phyloP scores from a whole-genome alignment of 2,113 vertebrate genomes.

The Platanista minor region DNA sequence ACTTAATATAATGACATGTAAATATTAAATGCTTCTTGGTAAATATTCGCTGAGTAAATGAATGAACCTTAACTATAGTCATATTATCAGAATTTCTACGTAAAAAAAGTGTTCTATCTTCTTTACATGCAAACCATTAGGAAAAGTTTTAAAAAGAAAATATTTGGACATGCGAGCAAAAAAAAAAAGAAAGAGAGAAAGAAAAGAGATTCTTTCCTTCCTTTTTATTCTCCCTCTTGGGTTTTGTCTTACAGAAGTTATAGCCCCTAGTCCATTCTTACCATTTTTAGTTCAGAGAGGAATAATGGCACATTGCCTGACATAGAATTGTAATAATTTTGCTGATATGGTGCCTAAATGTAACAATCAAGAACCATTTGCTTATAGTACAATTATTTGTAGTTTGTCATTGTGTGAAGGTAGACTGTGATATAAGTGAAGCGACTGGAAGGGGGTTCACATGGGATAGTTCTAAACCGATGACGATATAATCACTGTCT shows the following conservation, averaged over 20 bases:
- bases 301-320: neutral
- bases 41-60: neutral
- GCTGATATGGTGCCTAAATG: neutral
- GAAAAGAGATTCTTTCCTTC: neutral
- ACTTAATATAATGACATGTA: neutral
- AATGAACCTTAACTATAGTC: neutral
- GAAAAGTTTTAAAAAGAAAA: neutral
- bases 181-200: neutral
- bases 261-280: neutral
- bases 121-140: neutral
- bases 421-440: neutral
- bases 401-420: neutral
- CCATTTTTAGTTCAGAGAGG: neutral
- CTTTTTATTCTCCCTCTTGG: neutral
- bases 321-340: neutral
- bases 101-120: neutral
- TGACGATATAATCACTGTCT: neutral
- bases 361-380: constrained; percentile 7
- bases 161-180: neutral
- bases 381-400: neutral
- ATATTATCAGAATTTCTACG: neutral
- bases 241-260: neutral
- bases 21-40: neutral
- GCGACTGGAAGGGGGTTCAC: neutral
- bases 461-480: neutral